Percentiles rank a stretch among this genome's conserved stretches.
Evolutionary conservation across 2,888 invertebrate genomes (phyloP).

Genomic region (Laspeyria flexula): DNA sequence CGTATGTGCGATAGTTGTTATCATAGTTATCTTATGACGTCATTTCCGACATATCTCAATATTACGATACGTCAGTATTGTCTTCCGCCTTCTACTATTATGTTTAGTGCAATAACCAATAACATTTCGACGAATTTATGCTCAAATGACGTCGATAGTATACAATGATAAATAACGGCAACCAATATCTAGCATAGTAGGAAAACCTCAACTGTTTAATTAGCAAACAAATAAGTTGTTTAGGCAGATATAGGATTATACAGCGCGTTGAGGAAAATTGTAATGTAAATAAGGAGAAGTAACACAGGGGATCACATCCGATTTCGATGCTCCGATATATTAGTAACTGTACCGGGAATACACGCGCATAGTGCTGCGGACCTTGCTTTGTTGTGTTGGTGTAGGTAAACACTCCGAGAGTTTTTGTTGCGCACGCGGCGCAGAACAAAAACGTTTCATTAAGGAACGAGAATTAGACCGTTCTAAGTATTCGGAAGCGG

Average conservation of each 20-base stretch:
- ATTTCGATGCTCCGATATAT: neutral
- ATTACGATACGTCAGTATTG: constrained; percentile 1
- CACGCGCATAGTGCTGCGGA: constrained; percentile 28
- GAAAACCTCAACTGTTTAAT: neutral
- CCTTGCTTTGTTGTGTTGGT: constrained; percentile 3
- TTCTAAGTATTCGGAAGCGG: constrained; percentile 47
- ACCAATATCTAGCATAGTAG: neutral
- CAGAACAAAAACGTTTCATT: constrained; percentile 29
- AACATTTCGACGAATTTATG: neutral
- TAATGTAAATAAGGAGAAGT: neutral
- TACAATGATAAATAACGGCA: neutral
- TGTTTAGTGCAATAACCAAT: neutral
- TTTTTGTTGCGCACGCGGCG: constrained; percentile 25
- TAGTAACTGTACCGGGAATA: constrained; percentile 19
- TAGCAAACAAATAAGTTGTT: neutral
- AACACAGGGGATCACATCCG: neutral
- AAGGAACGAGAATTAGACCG: constrained; percentile 20
- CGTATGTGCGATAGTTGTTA: neutral
- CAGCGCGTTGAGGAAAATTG: constrained; percentile 1
- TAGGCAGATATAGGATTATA: neutral
- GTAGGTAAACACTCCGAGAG: constrained; percentile 18
- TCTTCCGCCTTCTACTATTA: neutral
- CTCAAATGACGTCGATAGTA: neutral
- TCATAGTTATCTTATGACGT: constrained; percentile 10
- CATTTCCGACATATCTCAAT: constrained; percentile 3